Evolutionary conservation across 2,888 invertebrate species (phyloP), one percentile per base, ranked within the genome.

Genomic region (Macrophya annulata): DNA sequence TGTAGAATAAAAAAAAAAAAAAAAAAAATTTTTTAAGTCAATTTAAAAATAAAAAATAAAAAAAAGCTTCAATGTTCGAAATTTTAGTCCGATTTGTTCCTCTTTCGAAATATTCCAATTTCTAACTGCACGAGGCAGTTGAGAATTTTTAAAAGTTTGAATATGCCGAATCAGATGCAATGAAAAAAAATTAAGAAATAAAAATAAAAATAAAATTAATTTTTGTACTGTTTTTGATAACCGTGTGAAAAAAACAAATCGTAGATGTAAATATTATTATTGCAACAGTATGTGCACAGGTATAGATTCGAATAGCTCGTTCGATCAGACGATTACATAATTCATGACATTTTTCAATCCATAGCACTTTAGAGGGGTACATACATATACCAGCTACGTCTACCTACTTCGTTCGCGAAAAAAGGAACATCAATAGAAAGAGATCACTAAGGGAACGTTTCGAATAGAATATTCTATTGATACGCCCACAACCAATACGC

Each of bases 401-500:
- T 15, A 71, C 40, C 71, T 6, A 55, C 74, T 45, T 74, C 40
- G 25, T 8, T 31, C 31, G 12, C 5, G 31, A 51, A 76, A 51
- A 76, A 31, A 77, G 31, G 55, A 31, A 77, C 77, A 55, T 77
- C 77, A 37, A 77, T 77, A 77, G 55, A 51, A 55, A 77, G 55
- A 77, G 43, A 77, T 48, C 31, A 77, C 55, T 21, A 77, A 55
- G 25, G 21, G 51, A 51, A 77, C 77, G 77, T 51, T 55, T 77
- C 77, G 37, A n/a, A 77, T 77, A 77, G 77, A 77, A 77, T 51
- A 77, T 77, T 77, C 77, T 77, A 77, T 77, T 55, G 48, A 77
- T 77, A 48, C 51, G 51, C 51, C 48, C 51, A 77, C 76, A 51
- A 48, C 51, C 25, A 31, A 51, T 51, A 77, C 77, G 51, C 72